Conservation (phyloP, 2,797 vertebrate genomes). For the Protosalanx chinensis region DNA sequence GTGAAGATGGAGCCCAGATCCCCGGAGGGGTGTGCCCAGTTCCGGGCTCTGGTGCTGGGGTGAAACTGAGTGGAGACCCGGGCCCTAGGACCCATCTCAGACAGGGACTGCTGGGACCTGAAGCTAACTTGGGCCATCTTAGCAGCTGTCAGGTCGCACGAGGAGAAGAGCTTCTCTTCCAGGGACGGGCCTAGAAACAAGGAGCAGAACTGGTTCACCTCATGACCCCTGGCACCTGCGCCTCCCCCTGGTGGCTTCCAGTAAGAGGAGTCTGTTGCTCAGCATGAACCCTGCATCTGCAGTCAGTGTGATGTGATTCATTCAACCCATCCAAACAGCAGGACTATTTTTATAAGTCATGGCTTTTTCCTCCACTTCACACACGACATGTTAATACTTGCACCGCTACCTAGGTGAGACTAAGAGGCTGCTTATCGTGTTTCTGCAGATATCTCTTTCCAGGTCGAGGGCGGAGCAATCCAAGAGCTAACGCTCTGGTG, state of each 20-base stretch:
- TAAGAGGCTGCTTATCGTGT: neutral
- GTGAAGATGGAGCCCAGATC: constrained; percentile 76
- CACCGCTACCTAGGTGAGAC: neutral
- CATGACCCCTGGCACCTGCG: neutral
- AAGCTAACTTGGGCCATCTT: constrained; percentile 82
- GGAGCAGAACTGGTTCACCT: constrained; percentile 51
- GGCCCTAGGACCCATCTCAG: constrained; percentile 68
- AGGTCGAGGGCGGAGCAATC: constrained; percentile 1
- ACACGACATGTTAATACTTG: neutral
- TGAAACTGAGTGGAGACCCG: constrained; percentile 75
- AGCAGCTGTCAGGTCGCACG: constrained; percentile 80
- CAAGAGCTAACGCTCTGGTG: constrained; percentile 7
- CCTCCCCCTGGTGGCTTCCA: neutral
- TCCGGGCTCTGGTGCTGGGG: constrained; percentile 74
- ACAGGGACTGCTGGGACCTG: constrained; percentile 74
- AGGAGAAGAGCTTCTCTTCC: constrained; percentile 90
- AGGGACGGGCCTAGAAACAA: constrained; percentile 84
- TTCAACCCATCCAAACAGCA: neutral
- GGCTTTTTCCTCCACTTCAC: neutral
- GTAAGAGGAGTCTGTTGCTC: neutral
- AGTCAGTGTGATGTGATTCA: neutral
- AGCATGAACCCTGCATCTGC: neutral
- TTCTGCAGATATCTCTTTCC: neutral
- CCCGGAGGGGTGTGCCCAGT: constrained; percentile 74
- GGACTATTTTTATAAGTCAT: neutral